A percentile compares a stretch with the other conserved stretches of the same genome.
Conservation (phyloP, 2,797 vertebrate species). For the Alectoris magna region DNA sequence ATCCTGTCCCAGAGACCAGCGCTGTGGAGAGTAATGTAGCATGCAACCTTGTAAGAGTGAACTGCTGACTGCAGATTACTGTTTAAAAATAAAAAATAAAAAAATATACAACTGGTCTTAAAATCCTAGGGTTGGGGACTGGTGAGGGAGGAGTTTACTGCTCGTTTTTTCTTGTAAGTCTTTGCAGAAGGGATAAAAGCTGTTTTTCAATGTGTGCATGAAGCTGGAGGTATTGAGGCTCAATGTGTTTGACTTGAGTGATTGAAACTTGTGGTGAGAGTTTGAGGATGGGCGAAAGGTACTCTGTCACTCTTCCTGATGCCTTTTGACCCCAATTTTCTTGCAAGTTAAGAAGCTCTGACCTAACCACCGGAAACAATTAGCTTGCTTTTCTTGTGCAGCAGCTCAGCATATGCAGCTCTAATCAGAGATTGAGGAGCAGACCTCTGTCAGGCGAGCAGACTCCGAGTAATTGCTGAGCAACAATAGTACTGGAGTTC, state of each 20-base stretch:
- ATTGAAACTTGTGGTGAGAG: neutral
- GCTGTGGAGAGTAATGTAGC: neutral
- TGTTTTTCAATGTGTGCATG: neutral
- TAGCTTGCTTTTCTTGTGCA: neutral
- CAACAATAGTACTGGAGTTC: neutral
- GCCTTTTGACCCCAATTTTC: neutral
- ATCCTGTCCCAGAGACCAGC: neutral
- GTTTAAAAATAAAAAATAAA: neutral
- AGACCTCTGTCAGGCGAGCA: neutral
- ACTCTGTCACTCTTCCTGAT: neutral
- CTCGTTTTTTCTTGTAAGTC: neutral
- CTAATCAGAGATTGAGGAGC: neutral
- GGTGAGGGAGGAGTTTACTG: neutral
- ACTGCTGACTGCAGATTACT: neutral
- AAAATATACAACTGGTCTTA: neutral
- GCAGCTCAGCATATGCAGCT: neutral
- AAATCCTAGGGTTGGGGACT: neutral
- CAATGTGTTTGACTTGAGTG: neutral
- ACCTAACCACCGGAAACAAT: neutral
- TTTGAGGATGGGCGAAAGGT: neutral
- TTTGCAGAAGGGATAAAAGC: neutral
- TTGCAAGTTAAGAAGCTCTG: neutral
- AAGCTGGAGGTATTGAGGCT: neutral
- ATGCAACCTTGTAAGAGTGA: rapidly evolving
- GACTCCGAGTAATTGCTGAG: neutral